Evolutionary conservation across 1,140 invertebrate genomes (phyloP).

Genomic region (Scylla paramamosain): DNA sequence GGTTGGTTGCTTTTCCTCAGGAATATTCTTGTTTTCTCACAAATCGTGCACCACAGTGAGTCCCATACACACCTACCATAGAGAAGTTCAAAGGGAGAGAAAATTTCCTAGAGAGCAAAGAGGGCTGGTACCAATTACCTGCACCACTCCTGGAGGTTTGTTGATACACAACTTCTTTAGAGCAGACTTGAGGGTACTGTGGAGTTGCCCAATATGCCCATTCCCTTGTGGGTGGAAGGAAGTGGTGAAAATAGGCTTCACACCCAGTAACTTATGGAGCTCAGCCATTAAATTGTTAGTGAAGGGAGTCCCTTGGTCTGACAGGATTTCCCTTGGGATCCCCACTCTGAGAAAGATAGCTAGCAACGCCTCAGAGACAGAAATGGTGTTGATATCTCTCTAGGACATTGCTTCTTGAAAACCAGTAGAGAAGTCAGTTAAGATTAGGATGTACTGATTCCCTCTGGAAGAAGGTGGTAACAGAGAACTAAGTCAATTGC

Average conservation of each 20-base stretch:
- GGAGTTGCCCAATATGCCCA: background rate
- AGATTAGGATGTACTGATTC: constrained; percentile 40
- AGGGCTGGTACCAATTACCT: constrained; percentile 13
- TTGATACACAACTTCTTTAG: constrained; percentile 32
- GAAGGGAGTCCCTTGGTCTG: constrained; percentile 44
- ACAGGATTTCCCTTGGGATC: background rate
- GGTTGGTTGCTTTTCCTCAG: background rate
- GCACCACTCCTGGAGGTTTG: constrained; percentile 30
- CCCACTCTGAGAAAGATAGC: no score
- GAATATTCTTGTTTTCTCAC: background rate
- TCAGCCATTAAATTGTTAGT: no score
- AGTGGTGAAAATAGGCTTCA: no score
- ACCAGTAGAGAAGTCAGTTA: constrained; percentile 37
- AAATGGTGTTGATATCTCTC: no score
- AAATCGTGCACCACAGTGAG: background rate
- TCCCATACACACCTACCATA: background rate
- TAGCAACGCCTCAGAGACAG: background rate
- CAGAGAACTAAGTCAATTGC: constrained; percentile 31
- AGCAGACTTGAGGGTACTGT: background rate
- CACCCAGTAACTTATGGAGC: no score
- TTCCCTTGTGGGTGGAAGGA: background rate
- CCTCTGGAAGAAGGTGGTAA: background rate
- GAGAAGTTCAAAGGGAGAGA: constrained; percentile 24
- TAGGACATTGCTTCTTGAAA: constrained; percentile 49
- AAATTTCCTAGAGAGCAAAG: constrained; percentile 9